Base-by-base conservation (phyloP, 1,140 invertebrate genomes). In the Hirudo medicinalis region DNA sequence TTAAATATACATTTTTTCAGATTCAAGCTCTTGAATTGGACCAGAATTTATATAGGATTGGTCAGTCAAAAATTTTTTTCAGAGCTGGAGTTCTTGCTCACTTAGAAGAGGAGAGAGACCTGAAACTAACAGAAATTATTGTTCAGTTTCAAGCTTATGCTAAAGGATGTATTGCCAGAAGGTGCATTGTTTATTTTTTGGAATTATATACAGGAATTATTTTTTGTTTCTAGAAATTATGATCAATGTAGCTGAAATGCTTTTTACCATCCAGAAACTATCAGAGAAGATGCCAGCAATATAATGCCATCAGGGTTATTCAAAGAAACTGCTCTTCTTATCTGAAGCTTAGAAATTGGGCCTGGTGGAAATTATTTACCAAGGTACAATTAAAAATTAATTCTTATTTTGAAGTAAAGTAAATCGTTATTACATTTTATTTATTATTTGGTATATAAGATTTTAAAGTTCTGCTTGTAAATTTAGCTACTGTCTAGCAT, bases 301-400 rank as follows among this genome's bases (percentile, higher is more conserved):
- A 97, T 17, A 99, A 97, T 82, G 97, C 97, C n/a, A 99, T 99
- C 76, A 87, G 95, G 54, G 96, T 99, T 70, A 96, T 99, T 76
- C 97, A 99, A 82, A 87, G 97, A 74, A 99, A 99, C 83, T 99
- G 96, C 83, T 89, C 94, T 19, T 94, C 96, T 11, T 99, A 99
- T 79, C 84, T 99, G 43, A 99, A 99, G 82, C 84, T 99, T 5
- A 86, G 95, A 55, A 99, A 99, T 82, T 99, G 95, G 95, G 91
- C 96, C 78, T 98, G 95, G 95, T 99, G 95, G 95, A 83, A 96
- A 76, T 84, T 99, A 55, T 99, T 98, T 81, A 99, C 96, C 15
- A 99, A 84, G 79, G 83, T 87, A 60, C 83, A 84, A 9, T 40
- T 43, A 68, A 49, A 49, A 49, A 8, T 49, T 49, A 49, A 8